phyloP scores from a whole-genome alignment of 2,113 vertebrate species.

The Eudyptes chrysolophus region DNA sequence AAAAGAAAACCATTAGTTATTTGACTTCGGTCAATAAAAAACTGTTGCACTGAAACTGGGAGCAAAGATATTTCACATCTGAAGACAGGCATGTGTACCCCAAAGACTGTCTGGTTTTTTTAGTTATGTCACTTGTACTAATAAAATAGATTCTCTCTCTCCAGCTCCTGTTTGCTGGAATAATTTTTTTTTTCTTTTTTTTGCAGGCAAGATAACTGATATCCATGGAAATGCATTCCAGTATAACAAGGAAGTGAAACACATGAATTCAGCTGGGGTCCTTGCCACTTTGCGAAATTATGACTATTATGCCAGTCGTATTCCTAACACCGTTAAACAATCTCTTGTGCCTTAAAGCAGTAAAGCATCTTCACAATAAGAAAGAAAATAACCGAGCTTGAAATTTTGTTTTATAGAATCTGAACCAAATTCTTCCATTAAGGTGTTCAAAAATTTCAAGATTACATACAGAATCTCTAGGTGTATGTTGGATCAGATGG shows the following conservation, averaged over 20 bases:
- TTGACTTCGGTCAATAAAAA: background rate
- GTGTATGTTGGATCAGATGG: background rate
- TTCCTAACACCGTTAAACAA: constrained; percentile 84
- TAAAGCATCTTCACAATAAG: background rate
- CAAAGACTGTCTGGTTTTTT: background rate
- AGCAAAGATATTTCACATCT: background rate
- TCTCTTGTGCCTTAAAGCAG: constrained; percentile 79
- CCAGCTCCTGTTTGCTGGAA: background rate
- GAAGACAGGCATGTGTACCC: background rate
- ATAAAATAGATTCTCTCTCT: background rate
- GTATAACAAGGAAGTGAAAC: constrained; percentile 91
- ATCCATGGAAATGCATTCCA: constrained; percentile 86
- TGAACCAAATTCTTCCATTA: constrained; percentile 2
- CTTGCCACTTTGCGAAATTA: constrained; percentile 89
- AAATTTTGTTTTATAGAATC: background rate
- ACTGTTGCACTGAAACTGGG: background rate
- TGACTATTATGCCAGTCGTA: constrained; percentile 87
- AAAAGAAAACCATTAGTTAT: background rate
- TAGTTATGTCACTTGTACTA: background rate
- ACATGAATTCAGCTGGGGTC: constrained; percentile 95
- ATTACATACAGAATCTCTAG: background rate
- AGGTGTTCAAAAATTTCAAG: constrained; percentile 21
- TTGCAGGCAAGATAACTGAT: constrained; percentile 90
- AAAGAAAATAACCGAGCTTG: background rate
- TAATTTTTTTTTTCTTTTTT: background rate